A percentile compares a stretch with the other conserved stretches of the same genome.
Conservation (phyloP, 2,797 vertebrate genomes). For the Pseudomugil tenellus region DNA sequence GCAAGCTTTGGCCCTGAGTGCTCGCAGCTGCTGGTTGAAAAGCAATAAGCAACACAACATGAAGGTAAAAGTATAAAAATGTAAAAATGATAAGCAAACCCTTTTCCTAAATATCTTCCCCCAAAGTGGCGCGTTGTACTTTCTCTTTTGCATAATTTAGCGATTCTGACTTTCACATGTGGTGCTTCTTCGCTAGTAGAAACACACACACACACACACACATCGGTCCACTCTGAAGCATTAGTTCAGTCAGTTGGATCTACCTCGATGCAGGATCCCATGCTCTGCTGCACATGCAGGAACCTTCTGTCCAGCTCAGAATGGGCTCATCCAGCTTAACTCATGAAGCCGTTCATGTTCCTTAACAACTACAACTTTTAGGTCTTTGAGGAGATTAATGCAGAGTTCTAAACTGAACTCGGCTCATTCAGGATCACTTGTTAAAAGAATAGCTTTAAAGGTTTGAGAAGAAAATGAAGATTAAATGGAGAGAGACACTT, state of each 20-base stretch:
- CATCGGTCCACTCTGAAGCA: conserved; percentile 32
- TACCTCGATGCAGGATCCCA: conserved; percentile 21
- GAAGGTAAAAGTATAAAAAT: conserved; percentile 5
- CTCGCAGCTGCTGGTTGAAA: conserved; percentile 34
- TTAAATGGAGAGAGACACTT: conserved; percentile 47
- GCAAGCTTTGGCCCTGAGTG: conserved; percentile 59
- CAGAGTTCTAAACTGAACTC: conserved; percentile 44
- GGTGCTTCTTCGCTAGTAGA: conserved; percentile 21
- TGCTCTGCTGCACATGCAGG: conserved; percentile 47
- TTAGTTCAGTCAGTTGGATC: conserved; percentile 53
- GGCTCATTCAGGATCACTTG: conserved; percentile 53
- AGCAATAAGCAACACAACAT: conserved; percentile 16
- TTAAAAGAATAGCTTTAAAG: conserved; percentile 31
- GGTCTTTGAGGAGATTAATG: conserved; percentile 64
- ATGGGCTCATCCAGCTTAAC: conserved; percentile 43
- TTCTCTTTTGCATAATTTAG: conserved; percentile 53
- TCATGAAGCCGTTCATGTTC: conserved; percentile 40
- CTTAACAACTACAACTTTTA: conserved; percentile 30
- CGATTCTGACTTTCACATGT: conserved; percentile 46
- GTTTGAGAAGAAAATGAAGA: conserved; percentile 62
- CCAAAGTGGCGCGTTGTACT: conserved; percentile 10
- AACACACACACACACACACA: too few species aligned
- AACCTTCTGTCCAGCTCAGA: conserved; percentile 53
- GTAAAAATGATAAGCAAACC: conserved; percentile 8
- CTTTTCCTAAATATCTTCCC: background rate